These are phyloP conservation scores for Serripes groenlandicus DNA, from an alignment of 2,888 invertebrate genomes.

Conservation along the genomic window DNA sequence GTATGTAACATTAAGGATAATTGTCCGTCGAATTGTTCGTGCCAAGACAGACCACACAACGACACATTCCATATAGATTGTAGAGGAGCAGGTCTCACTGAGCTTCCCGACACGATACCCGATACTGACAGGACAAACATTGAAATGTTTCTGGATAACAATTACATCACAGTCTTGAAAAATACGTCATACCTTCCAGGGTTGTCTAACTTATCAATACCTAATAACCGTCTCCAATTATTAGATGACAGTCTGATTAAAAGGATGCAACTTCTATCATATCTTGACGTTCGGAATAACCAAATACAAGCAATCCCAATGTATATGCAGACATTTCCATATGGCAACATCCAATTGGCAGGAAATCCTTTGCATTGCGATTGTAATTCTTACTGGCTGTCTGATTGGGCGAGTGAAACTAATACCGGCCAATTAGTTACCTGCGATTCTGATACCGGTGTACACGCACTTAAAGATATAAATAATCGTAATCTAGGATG, in stretches of 20 bases:
- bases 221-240: conserved; percentile 44
- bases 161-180: conserved; percentile 43
- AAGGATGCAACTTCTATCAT: conserved; percentile 25
- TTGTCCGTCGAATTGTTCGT: conserved; percentile 63
- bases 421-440: conserved; percentile 34
- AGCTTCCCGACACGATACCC: conserved; percentile 59
- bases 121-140: conserved; percentile 27
- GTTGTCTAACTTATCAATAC: conserved; percentile 59
- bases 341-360: conserved; percentile 39
- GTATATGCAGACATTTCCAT: conserved; percentile 54
- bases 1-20: conserved; percentile 56
- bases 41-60: conserved; percentile 65
- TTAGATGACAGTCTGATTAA: conserved; percentile 43
- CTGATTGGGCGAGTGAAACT: conserved; percentile 60
- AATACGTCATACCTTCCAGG: conserved; percentile 37
- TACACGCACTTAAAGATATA: conserved; percentile 19
- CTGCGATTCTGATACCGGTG: conserved; percentile 35
- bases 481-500: conserved; percentile 27
- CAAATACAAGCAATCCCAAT: conserved; percentile 42
- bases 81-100: conserved; percentile 36
- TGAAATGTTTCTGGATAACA: conserved; percentile 62
- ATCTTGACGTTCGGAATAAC: conserved; percentile 47
- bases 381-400: conserved; percentile 68
- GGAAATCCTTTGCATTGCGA: conserved; percentile 66
- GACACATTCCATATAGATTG: conserved; percentile 64